These are phyloP conservation scores for Cephalopachus bancanus DNA, from an alignment of 2,797 vertebrate genomes.

Conservation along the genomic window DNA sequence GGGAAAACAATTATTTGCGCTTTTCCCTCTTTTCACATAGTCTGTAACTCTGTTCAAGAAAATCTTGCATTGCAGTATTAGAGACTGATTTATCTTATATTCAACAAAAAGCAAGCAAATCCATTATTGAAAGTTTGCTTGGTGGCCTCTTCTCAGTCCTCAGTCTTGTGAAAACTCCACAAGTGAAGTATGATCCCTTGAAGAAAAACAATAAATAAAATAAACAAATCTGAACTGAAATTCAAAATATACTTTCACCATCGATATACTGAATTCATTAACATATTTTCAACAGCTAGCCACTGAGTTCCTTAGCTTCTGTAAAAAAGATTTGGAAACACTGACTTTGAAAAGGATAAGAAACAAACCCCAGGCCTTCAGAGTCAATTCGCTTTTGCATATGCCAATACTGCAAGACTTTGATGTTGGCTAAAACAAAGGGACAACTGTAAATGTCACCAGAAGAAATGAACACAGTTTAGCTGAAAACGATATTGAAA, in stretches of 20 bases:
- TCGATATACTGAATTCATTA: conserved; percentile 79
- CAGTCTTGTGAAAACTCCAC: neutral
- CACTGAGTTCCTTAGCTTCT: conserved; percentile 73
- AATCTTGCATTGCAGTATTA: neutral
- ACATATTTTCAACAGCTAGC: conserved; percentile 75
- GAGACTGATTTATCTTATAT: conserved; percentile 13
- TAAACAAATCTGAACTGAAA: conserved; percentile 44
- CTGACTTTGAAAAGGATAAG: conserved; percentile 73
- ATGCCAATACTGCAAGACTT: conserved; percentile 71
- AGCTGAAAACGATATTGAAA: conserved; percentile 49
- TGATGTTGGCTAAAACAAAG: conserved; percentile 81
- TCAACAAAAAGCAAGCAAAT: conserved; percentile 47
- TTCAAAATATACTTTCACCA: conserved; percentile 63
- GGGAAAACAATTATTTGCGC: conserved; percentile 1
- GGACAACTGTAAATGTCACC: conserved; percentile 69
- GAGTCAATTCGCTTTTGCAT: conserved; percentile 72
- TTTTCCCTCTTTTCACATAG: neutral
- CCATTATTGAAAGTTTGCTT: conserved; percentile 56
- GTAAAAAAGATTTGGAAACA: conserved; percentile 74
- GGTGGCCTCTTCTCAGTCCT: conserved; percentile 7
- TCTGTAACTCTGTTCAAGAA: conserved; percentile 57
- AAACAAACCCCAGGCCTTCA: conserved; percentile 63
- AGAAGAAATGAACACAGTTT: conserved; percentile 68
- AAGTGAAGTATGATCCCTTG: conserved; percentile 62
- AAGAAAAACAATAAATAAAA: conserved; percentile 43